Percentiles rank a stretch among this genome's conserved stretches.
Evolutionary conservation across 2,113 vertebrate species (phyloP).

Genomic region (Megaceryle maxima): DNA sequence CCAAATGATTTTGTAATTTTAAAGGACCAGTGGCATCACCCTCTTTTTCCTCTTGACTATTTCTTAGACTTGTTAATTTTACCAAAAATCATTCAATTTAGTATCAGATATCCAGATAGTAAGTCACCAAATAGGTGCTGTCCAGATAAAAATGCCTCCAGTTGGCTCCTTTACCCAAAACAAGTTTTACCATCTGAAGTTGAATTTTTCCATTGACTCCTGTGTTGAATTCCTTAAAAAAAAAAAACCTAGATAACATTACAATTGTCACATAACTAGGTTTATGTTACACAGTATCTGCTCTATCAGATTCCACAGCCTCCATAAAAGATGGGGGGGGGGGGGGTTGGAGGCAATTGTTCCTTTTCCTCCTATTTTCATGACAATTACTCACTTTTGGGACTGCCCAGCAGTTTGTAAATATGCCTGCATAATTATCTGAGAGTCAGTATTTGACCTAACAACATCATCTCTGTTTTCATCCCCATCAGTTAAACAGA

Average conservation of each 20-base stretch:
- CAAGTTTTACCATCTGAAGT: not conserved
- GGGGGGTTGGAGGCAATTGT: not conserved
- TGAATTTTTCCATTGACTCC: not conserved
- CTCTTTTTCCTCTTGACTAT: no score
- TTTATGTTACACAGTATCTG: not conserved
- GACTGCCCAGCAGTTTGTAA: not conserved
- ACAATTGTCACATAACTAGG: not conserved
- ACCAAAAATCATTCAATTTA: not conserved
- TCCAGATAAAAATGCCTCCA: not conserved
- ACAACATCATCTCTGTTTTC: no score
- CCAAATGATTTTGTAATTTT: not conserved
- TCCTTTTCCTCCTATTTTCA: not conserved
- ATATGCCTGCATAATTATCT: no score
- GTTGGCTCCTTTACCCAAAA: not conserved
- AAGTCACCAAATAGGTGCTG: no score
- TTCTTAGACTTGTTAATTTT: not conserved
- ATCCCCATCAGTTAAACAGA: not conserved
- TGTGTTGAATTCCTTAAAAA: not conserved
- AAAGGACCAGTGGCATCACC: not conserved
- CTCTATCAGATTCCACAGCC: not conserved
- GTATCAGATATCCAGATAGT: not conserved
- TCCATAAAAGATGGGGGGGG: fast-evolving
- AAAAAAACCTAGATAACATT: not conserved
- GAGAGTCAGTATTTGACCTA: not conserved
- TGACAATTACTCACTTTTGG: not conserved